Evolutionary conservation across 2,797 vertebrate species (phyloP), one percentile per base, ranked within the genome.

Genomic region (Acridotheres tristis): DNA sequence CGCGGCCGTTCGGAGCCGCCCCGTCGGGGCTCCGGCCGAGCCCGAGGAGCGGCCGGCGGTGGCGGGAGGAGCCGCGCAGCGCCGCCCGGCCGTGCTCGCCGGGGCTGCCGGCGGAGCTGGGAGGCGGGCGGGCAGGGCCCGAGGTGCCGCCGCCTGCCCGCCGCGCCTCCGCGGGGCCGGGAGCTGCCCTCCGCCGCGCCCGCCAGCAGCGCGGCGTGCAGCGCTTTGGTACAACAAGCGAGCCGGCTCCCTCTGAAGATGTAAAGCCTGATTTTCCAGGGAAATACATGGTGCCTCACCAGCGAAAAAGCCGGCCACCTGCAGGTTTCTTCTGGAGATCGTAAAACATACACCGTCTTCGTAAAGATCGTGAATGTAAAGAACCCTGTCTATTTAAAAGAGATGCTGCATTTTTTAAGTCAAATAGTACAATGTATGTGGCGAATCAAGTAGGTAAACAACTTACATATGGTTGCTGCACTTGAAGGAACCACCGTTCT

Each of bases 401-500:
- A 91, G 94, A 96, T 94, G 92, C 96, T 51, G 97, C 94, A 97
- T 97, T 98, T 98, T 98, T 97, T 5, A 98, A 98, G 97, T 98
- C 98, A 98, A 98, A 98, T 97, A 98, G 97, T 98, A 98, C 98
- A 97, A 98, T 98, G 98, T 98, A 98, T 98, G 98, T 98, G 97
- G 97, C 62, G 98, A 98, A 98, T 98, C 98, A 97, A 98, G 98
- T 98, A 97, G 98, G 98, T 98, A 99, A 99, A 99, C 98, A 99
- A 98, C 97, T 98, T 98, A 98, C 98, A 98, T 97, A 98, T 98
- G 98, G 98, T 98, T 97, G 97, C 97, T 98, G 98, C 98, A 98
- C 98, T 98, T 98, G 98, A 98, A 98, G 98, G 98, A 98, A 97
- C 97, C 98, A 97, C 97, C 97, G 94, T 96, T 97, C 98, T 97